Evolutionary conservation across 92 coral and sea anemone genomes (phyloP).

Genomic region (Phenganax stokvisi): DNA sequence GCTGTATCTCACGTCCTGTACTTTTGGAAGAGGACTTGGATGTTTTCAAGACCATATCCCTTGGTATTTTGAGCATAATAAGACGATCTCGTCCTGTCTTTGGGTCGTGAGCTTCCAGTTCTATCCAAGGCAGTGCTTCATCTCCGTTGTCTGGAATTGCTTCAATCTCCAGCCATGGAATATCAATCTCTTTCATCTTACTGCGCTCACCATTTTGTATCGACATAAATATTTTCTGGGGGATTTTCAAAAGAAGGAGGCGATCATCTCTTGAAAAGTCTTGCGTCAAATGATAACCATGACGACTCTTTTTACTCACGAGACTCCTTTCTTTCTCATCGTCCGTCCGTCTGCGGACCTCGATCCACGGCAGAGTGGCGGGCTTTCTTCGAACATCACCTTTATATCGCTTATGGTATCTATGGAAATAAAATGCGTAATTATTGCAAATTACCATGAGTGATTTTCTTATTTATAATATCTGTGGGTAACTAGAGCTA

Average conservation of each 20-base stretch:
- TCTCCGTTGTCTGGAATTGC: constrained; percentile 19
- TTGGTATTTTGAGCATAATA: constrained; percentile 37
- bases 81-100: constrained; percentile 35
- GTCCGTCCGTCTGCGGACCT: constrained; percentile 19
- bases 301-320: constrained; percentile 15
- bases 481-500: too few species aligned
- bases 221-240: constrained; percentile 29
- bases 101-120: constrained; percentile 35
- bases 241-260: constrained; percentile 36
- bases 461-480: too few species aligned
- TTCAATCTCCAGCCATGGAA: constrained; percentile 42
- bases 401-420: constrained; percentile 12
- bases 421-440: neutral
- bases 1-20: constrained; percentile 29
- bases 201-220: constrained; percentile 21
- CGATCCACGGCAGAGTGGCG: constrained; percentile 37
- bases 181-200: constrained; percentile 24
- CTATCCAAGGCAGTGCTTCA: constrained; percentile 27
- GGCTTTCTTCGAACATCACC: neutral
- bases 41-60: constrained; percentile 39
- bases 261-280: constrained; percentile 24
- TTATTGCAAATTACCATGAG: too few species aligned
- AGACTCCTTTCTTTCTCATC: neutral
- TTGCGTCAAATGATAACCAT: constrained; percentile 19
- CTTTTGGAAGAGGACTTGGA: constrained; percentile 12